Conservation (phyloP, 2,888 invertebrate genomes). For the Linnaemya tessellans region DNA sequence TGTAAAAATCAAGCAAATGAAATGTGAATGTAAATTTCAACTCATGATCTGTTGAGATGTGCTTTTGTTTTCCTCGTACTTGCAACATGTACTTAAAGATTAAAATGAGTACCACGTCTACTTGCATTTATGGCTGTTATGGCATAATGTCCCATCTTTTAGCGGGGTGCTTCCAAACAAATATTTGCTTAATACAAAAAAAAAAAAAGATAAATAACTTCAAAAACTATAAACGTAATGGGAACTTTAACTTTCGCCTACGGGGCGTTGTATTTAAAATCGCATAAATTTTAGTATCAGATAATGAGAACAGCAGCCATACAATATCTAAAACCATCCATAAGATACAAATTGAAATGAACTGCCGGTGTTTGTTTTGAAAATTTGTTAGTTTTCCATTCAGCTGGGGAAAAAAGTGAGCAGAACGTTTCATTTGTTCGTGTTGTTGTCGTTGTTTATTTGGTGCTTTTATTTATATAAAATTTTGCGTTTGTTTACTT, state of each 20-base stretch:
- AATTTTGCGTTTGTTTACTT: constrained; percentile 64
- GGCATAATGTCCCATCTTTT: constrained; percentile 42
- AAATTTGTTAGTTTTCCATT: constrained; percentile 61
- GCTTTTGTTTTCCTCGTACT: constrained; percentile 6
- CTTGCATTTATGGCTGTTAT: constrained; percentile 34
- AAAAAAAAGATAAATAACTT: constrained; percentile 18
- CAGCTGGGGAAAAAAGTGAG: constrained; percentile 31
- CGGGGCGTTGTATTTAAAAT: constrained; percentile 66
- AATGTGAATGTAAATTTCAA: constrained; percentile 65
- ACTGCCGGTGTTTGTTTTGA: constrained; percentile 43
- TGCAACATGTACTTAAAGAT: constrained; percentile 29
- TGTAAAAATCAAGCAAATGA: constrained; percentile 55
- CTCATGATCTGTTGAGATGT: constrained; percentile 43
- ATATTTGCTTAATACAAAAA: constrained; percentile 56
- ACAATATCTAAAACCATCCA: constrained; percentile 21
- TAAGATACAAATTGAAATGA: constrained; percentile 46
- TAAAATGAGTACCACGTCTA: constrained; percentile 7
- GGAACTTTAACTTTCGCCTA: constrained; percentile 64
- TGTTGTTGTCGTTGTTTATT: constrained; percentile 25
- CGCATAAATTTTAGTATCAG: constrained; percentile 59
- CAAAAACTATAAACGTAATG: constrained; percentile 68
- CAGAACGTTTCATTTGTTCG: constrained; percentile 36
- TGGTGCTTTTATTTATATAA: constrained; percentile 30
- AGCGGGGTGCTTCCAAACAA: constrained; percentile 36
- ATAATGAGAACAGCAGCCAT: constrained; percentile 61